Evolutionary conservation across 2,113 vertebrate genomes (phyloP).

Genomic region (Dicrurus megarhynchus): DNA sequence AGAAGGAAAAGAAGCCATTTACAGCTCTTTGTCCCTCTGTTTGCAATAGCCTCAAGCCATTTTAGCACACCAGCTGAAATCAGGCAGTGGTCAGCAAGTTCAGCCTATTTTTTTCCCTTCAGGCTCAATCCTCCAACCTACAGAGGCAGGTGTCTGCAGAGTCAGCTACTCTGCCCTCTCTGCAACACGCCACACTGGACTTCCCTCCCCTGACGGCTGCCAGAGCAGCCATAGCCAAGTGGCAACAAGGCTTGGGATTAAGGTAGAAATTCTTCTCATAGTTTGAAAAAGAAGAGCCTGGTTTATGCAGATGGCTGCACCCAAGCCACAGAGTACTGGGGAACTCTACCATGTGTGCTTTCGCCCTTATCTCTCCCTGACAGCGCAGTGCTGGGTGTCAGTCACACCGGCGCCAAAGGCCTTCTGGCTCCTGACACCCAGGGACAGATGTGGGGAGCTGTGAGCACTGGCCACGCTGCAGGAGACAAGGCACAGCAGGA

Average conservation of each 20-base stretch:
- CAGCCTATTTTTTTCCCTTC: background rate
- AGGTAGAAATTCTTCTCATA: background rate
- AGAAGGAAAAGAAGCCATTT: background rate
- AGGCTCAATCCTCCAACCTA: background rate
- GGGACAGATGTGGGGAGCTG: background rate
- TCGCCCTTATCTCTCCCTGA: background rate
- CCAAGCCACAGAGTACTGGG: background rate
- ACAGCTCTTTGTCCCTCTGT: background rate
- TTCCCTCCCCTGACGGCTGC: background rate
- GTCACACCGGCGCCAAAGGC: background rate
- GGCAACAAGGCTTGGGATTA: background rate
- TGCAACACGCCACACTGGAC: accelerated
- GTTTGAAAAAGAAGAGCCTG: background rate
- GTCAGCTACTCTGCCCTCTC: background rate
- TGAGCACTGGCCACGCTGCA: background rate
- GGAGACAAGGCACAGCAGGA: background rate
- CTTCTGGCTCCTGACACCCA: background rate
- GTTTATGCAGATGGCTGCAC: background rate
- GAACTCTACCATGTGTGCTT: background rate
- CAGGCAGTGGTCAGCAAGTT: background rate
- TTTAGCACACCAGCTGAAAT: background rate
- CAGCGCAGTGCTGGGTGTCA: background rate
- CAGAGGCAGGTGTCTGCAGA: background rate
- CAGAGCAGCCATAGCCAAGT: background rate
- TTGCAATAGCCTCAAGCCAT: background rate